Evolutionary conservation across 2,888 invertebrate genomes (phyloP), one percentile per base, ranked within the genome.

Genomic region (Apamea anceps): DNA sequence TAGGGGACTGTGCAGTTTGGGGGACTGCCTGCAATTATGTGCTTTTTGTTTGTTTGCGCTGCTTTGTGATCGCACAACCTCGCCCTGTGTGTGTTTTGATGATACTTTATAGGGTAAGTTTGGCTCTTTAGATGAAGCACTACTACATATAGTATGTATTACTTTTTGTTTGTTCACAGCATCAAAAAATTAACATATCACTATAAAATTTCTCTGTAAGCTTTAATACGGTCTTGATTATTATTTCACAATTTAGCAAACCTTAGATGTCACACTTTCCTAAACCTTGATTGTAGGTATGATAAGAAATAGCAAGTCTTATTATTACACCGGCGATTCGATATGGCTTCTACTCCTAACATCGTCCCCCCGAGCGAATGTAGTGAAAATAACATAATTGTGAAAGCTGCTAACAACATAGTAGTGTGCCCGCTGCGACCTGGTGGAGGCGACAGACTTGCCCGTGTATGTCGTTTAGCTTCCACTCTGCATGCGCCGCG

Each of bases 11-110:
- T 63, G 80, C 79, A 78, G 77, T 76, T 82, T 77, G 66, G 79
- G 88, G 88, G 78, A 54, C 76, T 87, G 57, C 60, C 67, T 60
- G 75, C 78, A 86, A 82, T 87, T 79, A 79, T 81, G 80, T 76
- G 70, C 81, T 81, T 87, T 82, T 87, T 81, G 84, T 80, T 79
- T 81, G 77, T 81, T 82, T 80, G 75, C 45, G 7, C 25, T 66
- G 85, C 86, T 82, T 82, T 88, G 80, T 88, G 88, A 88, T 80
- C 82, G 68, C 78, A 82, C 86, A 76, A 80, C 86, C 82, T 72
- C n/a, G 13, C 66, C 15, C 32, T 32, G 65, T 57, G 77, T 63
- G 54, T 57, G 71, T 28, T 63, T 37, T 65, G 57, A 83, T 77
- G 84, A 75, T 75, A 83, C 84, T 84, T 77, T 37, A 74, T 3